Conservation (phyloP, 2,888 invertebrate species). For the Rhagophthalmus giganteus region DNA sequence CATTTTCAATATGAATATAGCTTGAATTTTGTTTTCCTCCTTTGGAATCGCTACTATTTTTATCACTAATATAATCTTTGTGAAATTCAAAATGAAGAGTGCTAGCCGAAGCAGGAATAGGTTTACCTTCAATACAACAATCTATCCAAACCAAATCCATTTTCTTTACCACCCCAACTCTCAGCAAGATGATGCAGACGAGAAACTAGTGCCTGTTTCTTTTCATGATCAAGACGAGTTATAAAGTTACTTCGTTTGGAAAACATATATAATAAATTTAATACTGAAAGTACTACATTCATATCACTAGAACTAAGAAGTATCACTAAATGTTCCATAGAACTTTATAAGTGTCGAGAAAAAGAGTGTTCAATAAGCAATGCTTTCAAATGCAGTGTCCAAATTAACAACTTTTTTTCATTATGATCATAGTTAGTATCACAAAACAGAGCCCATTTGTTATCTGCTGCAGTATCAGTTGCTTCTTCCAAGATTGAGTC, state of each 20-base stretch:
- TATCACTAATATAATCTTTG: conserved; percentile 39
- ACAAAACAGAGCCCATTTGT: conserved; percentile 73
- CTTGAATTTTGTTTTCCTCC: conserved; percentile 52
- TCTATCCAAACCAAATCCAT: conserved; percentile 83
- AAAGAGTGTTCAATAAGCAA: conserved; percentile 85
- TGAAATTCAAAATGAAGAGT: conserved; percentile 80
- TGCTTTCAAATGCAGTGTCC: conserved; percentile 80
- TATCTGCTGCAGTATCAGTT: conserved; percentile 63
- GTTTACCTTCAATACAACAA: conserved; percentile 72
- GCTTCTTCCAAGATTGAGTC: conserved; percentile 76
- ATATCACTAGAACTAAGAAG: conserved; percentile 79
- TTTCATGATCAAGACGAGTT: conserved; percentile 71
- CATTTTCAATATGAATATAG: conserved; percentile 69
- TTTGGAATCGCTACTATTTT: conserved; percentile 25
- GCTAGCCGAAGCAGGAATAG: conserved; percentile 70
- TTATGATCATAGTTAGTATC: conserved; percentile 67
- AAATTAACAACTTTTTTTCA: conserved; percentile 70
- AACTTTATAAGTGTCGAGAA: conserved; percentile 83
- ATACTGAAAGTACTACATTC: conserved; percentile 79
- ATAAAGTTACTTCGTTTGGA: conserved; percentile 87
- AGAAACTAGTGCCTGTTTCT: conserved; percentile 70
- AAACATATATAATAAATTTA: conserved; percentile 85
- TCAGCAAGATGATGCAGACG: conserved; percentile 78
- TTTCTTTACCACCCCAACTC: conserved; percentile 86
- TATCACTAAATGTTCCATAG: conserved; percentile 80